Percentiles rank a stretch among this genome's conserved stretches.
Conservation (phyloP, 2,797 vertebrate genomes). For the Melanitta fusca region DNA sequence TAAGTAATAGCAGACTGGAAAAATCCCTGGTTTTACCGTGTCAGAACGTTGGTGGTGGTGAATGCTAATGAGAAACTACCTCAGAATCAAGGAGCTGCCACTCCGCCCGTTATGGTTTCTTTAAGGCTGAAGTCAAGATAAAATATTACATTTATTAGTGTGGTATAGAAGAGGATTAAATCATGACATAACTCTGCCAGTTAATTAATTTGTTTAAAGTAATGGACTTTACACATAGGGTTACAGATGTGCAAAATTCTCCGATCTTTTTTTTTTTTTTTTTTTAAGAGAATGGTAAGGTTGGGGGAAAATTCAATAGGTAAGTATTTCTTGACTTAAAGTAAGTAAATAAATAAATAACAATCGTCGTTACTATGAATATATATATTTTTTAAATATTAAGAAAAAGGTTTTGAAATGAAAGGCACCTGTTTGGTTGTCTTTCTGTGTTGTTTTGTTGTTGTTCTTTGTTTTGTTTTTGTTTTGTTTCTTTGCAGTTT, state of each 20-base stretch:
- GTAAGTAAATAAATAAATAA: too few relatives aligned
- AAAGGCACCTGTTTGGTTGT: not conserved
- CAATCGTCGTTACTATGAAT: not conserved
- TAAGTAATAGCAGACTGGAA: not conserved
- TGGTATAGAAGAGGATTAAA: not conserved
- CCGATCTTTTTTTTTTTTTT: not conserved
- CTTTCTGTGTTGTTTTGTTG: too few relatives aligned
- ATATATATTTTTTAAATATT: not conserved
- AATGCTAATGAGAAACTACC: not conserved
- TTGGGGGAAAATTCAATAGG: not conserved
- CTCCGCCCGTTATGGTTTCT: not conserved
- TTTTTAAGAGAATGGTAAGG: not conserved
- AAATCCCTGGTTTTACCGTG: not conserved
- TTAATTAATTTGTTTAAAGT: not conserved
- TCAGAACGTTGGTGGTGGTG: not conserved
- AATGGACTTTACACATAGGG: not conserved
- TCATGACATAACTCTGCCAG: rapidly evolving
- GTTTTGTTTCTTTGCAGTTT: not conserved
- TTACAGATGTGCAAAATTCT: not conserved
- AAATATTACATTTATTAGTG: not conserved
- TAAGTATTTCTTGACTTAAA: not conserved
- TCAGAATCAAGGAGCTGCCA: not conserved
- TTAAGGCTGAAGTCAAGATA: not conserved
- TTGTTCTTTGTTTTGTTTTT: too few relatives aligned
- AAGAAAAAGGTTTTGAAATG: not conserved